Evolutionary conservation across 2,113 vertebrate genomes (phyloP).

Genomic region (Nycticryphes semicollaris): DNA sequence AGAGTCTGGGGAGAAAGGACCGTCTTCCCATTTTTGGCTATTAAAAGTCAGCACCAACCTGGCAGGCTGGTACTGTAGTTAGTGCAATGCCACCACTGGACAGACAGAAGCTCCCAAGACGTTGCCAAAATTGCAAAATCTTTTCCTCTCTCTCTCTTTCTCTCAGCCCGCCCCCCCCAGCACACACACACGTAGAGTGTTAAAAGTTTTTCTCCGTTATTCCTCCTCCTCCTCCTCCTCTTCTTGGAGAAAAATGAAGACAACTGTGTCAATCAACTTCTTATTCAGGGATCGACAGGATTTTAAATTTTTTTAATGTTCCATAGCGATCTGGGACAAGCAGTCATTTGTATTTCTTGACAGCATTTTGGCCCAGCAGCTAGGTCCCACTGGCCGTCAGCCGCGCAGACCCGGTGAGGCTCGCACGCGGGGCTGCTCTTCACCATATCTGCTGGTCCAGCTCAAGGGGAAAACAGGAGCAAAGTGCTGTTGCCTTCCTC

Average conservation of each 20-base stretch:
- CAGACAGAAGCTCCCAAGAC: constrained; percentile 64
- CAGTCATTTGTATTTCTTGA: constrained; percentile 52
- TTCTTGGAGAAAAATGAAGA: constrained; percentile 61
- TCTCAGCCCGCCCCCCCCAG: not conserved
- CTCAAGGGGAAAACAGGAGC: constrained; percentile 1
- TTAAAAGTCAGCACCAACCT: constrained; percentile 57
- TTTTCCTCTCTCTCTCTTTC: not conserved
- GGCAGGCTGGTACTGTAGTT: constrained; percentile 67
- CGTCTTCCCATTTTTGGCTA: constrained; percentile 52
- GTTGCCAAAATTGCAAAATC: constrained; percentile 76
- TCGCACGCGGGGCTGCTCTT: constrained; percentile 1
- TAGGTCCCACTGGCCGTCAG: not conserved
- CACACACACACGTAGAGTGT: not conserved
- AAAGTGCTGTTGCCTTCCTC: not conserved
- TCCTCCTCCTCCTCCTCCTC: constrained; percentile 16
- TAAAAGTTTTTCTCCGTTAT: constrained; percentile 58
- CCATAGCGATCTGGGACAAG: constrained; percentile 54
- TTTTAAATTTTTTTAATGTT: constrained; percentile 77
- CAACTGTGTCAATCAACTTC: constrained; percentile 74
- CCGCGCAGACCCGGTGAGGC: not conserved
- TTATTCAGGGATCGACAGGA: constrained; percentile 84
- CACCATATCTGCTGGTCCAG: not conserved
- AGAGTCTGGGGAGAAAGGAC: constrained; percentile 42
- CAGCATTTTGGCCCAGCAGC: constrained; percentile 40
- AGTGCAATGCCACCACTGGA: constrained; percentile 69